Base-by-base conservation (phyloP, 2,888 invertebrate species). In the Mamestra brassicae region DNA sequence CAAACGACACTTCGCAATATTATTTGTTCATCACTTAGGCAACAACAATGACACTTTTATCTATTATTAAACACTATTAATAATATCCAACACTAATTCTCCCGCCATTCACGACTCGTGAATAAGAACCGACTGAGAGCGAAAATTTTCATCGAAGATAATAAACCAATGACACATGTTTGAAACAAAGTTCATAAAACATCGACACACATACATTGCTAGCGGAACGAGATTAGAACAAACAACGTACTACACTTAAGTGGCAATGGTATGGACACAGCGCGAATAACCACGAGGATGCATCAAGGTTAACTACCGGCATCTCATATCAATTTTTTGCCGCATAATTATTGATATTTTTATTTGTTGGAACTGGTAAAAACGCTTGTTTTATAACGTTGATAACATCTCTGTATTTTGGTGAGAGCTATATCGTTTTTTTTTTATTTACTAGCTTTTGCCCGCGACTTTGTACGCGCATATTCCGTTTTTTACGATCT, bases 231-330 rank as follows among this genome's bases (percentile, higher is more conserved):
- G 83, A 72, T 54, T 7, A 70, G 4, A 54, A 54, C 42, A 76
- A 74, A 82, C 15, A 82, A 2, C 2, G 0, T n/a, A 4, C 0
- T 34, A 15, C 6, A 67, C 61, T 34, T 6, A 71, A 68, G 69
- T 54, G 42, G 69, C 64, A 74, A 79, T 84, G 83, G 67, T 71
- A 82, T 34, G n/a, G 26, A 62, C n/a, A 63, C 50, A 38, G 15
- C 10, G 36, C 8, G 0, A 61, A 45, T 36, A 55, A 26, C 26
- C 3, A 38, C 52, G 13, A 7, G 38, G 52, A 10, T n/a, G 3
- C 5, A 10, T 42, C 76, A 81, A 84, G 81, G 81, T 84, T 45
- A 68, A 26, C 1, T 34, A 54, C 36, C 45, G 15, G 36, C 34
- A 10, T 17, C 13, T 26, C 7, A 7, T 54, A 76, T 42, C 0